Conservation (phyloP, 1,140 invertebrate species). For the Leguminivora glycinivorella region DNA sequence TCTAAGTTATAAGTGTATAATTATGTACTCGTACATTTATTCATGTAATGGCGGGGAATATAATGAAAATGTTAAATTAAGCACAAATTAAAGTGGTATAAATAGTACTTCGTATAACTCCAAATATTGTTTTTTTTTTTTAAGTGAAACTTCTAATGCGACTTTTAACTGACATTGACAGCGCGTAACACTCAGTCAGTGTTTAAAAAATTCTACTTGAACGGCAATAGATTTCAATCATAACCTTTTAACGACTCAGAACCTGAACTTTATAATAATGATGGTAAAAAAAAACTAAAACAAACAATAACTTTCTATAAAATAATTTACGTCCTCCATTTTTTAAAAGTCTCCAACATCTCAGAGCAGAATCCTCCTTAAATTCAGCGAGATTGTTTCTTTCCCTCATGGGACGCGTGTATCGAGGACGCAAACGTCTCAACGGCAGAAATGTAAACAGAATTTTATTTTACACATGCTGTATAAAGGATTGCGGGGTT, state of each 20-base stretch:
- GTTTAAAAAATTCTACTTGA: neutral
- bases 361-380: neutral
- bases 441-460: conserved; percentile 11
- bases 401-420: neutral
- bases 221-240: neutral
- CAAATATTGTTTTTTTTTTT: too few relatives aligned
- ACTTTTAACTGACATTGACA: too few relatives aligned
- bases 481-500: conserved; percentile 18
- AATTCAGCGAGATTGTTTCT: conserved; percentile 10
- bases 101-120: too few relatives aligned
- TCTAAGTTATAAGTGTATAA: neutral
- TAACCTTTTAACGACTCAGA: neutral
- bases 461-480: conserved; percentile 14
- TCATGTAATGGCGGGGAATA: neutral
- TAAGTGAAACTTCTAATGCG: too few relatives aligned
- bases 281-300: neutral
- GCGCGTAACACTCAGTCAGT: too few relatives aligned
- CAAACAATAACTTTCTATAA: neutral
- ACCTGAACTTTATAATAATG: neutral
- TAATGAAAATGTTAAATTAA: too few relatives aligned
- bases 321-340: conserved; percentile 1
- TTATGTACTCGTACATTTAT: neutral
- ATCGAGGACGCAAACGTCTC: conserved; percentile 9
- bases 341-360: conserved; percentile 7
- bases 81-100: too few relatives aligned